Conservation (phyloP, 2,888 invertebrate genomes). For the Apodemia hepburni region DNA sequence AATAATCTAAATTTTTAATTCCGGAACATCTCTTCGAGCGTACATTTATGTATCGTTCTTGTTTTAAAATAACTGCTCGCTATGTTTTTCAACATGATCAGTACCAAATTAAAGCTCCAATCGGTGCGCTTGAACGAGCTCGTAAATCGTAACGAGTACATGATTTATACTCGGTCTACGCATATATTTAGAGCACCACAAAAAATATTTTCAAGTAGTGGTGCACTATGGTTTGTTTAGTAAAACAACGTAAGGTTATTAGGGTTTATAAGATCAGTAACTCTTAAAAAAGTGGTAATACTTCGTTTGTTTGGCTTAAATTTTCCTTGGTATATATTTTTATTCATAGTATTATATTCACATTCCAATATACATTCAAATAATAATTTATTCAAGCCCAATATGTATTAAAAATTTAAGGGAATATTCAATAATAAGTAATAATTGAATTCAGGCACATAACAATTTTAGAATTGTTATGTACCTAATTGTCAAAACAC, state of each 20-base stretch:
- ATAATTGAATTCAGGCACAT: no score
- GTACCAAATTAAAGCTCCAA: constrained; percentile 66
- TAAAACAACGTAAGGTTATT: constrained; percentile 29
- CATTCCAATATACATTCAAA: no score
- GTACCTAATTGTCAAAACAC: no score
- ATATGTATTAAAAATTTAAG: no score
- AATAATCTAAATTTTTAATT: no score
- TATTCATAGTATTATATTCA: no score
- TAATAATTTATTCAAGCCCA: no score
- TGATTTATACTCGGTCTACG: constrained; percentile 62
- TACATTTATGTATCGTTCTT: no score
- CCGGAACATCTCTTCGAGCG: no score
- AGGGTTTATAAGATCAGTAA: constrained; percentile 15
- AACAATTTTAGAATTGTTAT: no score
- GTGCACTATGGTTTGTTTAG: constrained; percentile 33
- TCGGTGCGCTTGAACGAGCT: constrained; percentile 55
- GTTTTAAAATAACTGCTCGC: constrained; percentile 31
- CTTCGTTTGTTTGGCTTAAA: not conserved
- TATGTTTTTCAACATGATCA: constrained; percentile 46
- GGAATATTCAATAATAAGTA: no score
- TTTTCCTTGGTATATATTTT: no score
- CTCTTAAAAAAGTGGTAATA: not conserved
- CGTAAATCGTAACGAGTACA: constrained; percentile 77
- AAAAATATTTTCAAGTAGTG: constrained; percentile 47
- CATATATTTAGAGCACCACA: constrained; percentile 45